Evolutionary conservation across 23 tunicate genomes (phyloP), one percentile per base, ranked within the genome.

Genomic region (Styela clava): DNA sequence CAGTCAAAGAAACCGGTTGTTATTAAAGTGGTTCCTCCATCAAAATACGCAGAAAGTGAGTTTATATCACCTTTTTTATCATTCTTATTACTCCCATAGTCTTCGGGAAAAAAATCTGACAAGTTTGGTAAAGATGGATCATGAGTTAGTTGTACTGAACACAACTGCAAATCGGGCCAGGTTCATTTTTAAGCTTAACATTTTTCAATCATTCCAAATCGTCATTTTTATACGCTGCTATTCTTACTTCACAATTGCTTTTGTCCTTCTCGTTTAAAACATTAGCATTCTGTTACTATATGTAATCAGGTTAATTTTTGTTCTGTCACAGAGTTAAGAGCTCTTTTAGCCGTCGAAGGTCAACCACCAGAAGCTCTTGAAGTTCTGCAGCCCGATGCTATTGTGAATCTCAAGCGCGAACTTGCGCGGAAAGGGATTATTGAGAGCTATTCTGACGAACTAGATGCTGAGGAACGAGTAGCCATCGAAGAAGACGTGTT

Each of bases 391-490:
- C 96, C 96, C 18, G 78, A 90, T 61, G 96, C 63, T 1, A 83
- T 90, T 16, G 96, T 63, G 19, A 86, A 90, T 36, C 62, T 90
- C 7, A 90, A 85, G 44, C 69, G 96, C n/a, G 96, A 82, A 27
- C 69, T 90, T 2, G 96, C 96, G 2, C 73, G 79, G 37, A 90
- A 90, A 71, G 96, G 96, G 1, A 90, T 90, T 25, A 82, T 90
- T 3, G 61, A 63, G 22, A 52, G 52, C 12, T 76, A 44, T 56
- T 52, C 26, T 22, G 81, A 76, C 64, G 81, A 33, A 9, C 19
- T 31, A 3, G 80, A 76, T 51, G 24, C 27, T 29, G 71, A 22
- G 22, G 71, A 67, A 67, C n/a, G n/a, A n/a, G n/a, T n/a, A n/a
- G n/a, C n/a, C 24, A 0, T 20, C 74, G 74, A 22, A 27, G 74